Evolutionary conservation across 2,888 invertebrate species (phyloP), one percentile per base, ranked within the genome.

Genomic region (Muscina levida): DNA sequence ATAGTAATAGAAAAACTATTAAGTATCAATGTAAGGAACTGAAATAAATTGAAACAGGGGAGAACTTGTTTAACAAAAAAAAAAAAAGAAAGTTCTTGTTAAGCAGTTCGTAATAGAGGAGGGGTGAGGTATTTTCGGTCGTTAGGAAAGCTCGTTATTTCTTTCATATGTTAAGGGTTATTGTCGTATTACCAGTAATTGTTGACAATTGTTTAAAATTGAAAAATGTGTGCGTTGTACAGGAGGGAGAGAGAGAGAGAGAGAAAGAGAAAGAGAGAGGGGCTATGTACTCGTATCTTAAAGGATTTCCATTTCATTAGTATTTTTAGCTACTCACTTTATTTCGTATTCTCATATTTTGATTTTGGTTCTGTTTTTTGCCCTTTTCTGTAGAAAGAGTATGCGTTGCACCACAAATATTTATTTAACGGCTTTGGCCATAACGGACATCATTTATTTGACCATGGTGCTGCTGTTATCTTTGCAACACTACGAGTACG

Each of bases 401-500:
- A 95, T 95, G 95, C 91, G 94, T 85, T 93, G 94, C 82, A 94
- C 95, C 46, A 95, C 95, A 77, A 95, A 95, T 89, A 92, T 93
- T 78, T 95, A 95, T 89, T 91, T 95, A 83, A 93, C 94, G 71
- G 94, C 94, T 0, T 89, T 95, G 83, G 95, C 95, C 56, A 91
- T 94, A 77, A 94, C 94, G 74, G 95, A 95, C 86, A 92, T 94
- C 77, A 91, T 95, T 76, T 94, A 94, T 89, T 91, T 95, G 75
- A 89, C 94, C 62, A 93, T 94, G 87, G 92, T 92, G 51, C 92
- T 95, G 84, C 89, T 93, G 46, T 90, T 95, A 72, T 93, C 93
- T 0, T 90, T 94, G 73, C 90, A 92, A 84, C 93, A 94, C 87
- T 93, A 93, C 84, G 91, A 92, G 22, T 91, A 92, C 83, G 91